A percentile compares a stretch with the other conserved stretches of the same genome.
Conservation (phyloP, 2,113 vertebrate genomes). For the Tachysurus fulvidraco region DNA sequence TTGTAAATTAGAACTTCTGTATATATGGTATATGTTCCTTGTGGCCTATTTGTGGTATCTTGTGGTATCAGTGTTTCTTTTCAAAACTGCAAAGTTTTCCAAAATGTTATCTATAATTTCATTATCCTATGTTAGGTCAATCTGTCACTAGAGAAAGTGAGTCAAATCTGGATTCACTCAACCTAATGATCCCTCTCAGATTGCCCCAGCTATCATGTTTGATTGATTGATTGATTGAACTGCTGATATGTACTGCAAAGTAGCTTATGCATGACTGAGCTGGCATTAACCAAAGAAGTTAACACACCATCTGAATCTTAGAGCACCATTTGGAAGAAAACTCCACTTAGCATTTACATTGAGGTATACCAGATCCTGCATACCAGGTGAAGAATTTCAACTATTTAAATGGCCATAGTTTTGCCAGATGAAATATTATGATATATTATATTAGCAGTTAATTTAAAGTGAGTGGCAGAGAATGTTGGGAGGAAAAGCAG, state of each 20-base stretch:
- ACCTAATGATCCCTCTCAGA: neutral
- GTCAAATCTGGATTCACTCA: conserved; percentile 19
- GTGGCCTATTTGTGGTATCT: neutral
- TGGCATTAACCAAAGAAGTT: conserved; percentile 29
- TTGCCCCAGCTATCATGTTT: neutral
- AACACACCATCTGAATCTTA: conserved; percentile 32
- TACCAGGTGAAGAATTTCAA: neutral
- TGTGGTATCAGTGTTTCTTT: conserved; percentile 10
- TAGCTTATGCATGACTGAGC: neutral
- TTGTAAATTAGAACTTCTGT: neutral
- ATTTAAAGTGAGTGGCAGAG: neutral
- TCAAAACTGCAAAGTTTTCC: neutral
- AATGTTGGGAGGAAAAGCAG: conserved; percentile 1
- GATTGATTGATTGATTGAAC: neutral
- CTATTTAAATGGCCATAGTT: neutral
- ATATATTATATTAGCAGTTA: neutral
- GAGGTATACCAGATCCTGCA: conserved; percentile 27
- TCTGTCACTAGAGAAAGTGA: neutral
- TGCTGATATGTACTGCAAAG: neutral
- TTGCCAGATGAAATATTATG: neutral
- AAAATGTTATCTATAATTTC: neutral
- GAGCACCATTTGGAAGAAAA: neutral
- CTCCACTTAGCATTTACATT: conserved; percentile 23
- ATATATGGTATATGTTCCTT: neutral
- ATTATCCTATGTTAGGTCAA: neutral